Percentiles rank a stretch among this genome's conserved stretches.
phyloP scores from a whole-genome alignment of 2,797 vertebrate species.

The Petrocephalus sullivani region DNA sequence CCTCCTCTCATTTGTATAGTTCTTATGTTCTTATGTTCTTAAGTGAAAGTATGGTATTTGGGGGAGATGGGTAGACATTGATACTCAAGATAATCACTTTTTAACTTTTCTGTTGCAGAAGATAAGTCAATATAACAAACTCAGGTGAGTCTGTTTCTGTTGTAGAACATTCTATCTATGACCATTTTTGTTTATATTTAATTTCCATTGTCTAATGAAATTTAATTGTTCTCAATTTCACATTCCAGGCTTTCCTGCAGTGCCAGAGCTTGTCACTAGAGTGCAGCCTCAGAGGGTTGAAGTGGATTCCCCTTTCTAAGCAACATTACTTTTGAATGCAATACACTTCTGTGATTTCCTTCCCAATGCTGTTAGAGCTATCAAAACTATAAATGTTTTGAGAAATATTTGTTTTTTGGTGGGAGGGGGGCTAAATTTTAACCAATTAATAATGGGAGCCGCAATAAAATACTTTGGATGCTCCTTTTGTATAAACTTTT shows the following conservation, averaged over 20 bases:
- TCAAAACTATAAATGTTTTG: not conserved
- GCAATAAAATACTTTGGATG: slow-evolving; percentile 16
- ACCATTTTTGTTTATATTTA: not conserved
- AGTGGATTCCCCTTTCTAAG: slow-evolving; percentile 32
- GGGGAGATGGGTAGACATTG: not conserved
- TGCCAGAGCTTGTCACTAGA: not conserved
- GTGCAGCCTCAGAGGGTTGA: slow-evolving; percentile 14
- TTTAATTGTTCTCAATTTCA: not conserved
- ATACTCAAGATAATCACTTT: not conserved
- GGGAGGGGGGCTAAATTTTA: not conserved
- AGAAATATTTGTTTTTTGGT: not conserved
- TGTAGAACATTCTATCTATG: not conserved
- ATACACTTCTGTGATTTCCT: slow-evolving; percentile 33
- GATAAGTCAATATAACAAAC: not conserved
- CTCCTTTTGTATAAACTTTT: not conserved
- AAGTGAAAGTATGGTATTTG: not conserved
- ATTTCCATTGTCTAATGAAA: not conserved
- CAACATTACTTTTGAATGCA: slow-evolving; percentile 30
- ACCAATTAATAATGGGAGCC: not conserved
- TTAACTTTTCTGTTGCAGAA: not conserved
- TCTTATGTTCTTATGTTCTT: not conserved
- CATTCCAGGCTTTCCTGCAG: not conserved
- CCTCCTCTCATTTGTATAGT: too few species aligned
- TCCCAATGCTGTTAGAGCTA: not conserved
- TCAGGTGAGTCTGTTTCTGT: not conserved